Evolutionary conservation across 1,140 invertebrate genomes (phyloP), one percentile per base, ranked within the genome.

Genomic region (Pogonomyrmex californicus): DNA sequence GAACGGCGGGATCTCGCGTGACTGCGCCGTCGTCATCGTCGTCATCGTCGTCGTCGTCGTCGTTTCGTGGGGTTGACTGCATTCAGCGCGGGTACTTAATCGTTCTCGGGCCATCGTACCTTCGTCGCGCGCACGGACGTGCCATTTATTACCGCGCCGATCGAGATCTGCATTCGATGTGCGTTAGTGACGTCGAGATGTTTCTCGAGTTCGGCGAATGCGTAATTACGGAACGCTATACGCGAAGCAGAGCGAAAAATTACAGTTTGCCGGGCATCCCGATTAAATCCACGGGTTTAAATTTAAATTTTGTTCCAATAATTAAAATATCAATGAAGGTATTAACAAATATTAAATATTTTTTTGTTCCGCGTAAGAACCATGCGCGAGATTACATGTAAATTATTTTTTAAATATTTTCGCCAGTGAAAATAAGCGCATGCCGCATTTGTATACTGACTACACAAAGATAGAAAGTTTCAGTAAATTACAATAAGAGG

Each of bases 101-200:
- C 83, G 83, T 66, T 56, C 83, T 33, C 75, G 83, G 47, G 83
- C 60, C 36, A 63, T 85, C 68, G 60, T 85, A 62, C 10, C 75
- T 78, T 33, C 73, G 79, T 38, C 41, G 66, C 79, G 33, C 63
- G 47, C 58, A 58, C 60, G 76, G 44, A 33, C 62, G 41, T 51
- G 56, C 56, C 56, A 73, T 82, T 82, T 82, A 82, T 82, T 82
- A 75, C 10, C 41, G 38, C 33, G 51, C 30, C 68, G 68, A 83
- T 83, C 68, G 79, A 83, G 54, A 83, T 83, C 79, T 62, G 79
- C 17, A 83, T 82, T 73, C 66, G 79, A 82, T 41, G 30, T 82
- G 41, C 79, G 38, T 82, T 73, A 73, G 66, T 12, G 79, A 82
- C 66, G 51, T 60, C 78, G 51, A 56, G 78, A 82, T 41, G 38